Evolutionary conservation across 2,113 vertebrate species (phyloP), one percentile per base, ranked within the genome.

Genomic region (Polypterus bichir): DNA sequence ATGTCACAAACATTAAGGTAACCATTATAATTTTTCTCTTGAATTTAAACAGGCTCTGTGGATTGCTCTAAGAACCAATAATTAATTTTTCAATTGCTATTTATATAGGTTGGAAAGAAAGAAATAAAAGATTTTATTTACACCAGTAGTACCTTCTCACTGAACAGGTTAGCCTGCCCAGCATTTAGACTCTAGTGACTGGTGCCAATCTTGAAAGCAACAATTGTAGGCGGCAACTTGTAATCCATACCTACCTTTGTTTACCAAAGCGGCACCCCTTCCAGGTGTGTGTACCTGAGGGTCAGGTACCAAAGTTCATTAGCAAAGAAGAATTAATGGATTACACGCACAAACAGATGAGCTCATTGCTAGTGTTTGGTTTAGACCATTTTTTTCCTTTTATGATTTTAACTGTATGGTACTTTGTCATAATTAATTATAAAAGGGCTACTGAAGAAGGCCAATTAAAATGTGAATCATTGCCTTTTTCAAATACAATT

Each of bases 381-480:
- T 69, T 63, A 62, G 55, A 62, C 63, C 59, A 65, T 44, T 59
- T 63, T 62, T 70, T 61, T 66, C 60, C 71, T 69, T 69, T 63
- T 74, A 55, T 70, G 72, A 67, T 69, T 71, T 58, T 61, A 59
- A 72, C 65, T 68, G 70, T 74, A 70, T 64, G 66, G 61, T 64
- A 61, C 60, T 66, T 54, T 69, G 67, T 68, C 69, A 69, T 46
- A 27, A 61, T 69, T 67, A 62, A 74, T 65, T 62, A 61, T 27
- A 27, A 27, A 27, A 27, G 27, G 27, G 27, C 27, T 27, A 27
- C 27, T 27, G 2, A 27, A 27, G 62, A 70, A 63, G 60, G 65
- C 74, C 58, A 27, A 71, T 71, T 73, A 69, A 76, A 73, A 74
- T 69, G 65, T 67, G 70, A 65, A 74, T 27, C 2, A 27, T 27